phyloP scores from a whole-genome alignment of 2,797 vertebrate genomes.

The Melanotaenia boesemani region DNA sequence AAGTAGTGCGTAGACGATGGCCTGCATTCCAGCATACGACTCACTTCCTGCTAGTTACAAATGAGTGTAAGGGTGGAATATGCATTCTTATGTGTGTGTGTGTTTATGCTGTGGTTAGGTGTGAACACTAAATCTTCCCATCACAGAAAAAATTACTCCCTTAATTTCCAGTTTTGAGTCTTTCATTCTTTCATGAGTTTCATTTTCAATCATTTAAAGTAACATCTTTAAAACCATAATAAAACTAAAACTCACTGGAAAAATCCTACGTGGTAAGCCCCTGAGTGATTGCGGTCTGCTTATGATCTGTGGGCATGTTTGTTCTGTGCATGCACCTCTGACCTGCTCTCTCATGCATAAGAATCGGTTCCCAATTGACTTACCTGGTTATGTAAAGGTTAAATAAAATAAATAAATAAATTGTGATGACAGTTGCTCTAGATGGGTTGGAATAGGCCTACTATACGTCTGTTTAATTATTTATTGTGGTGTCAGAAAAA shows the following conservation, averaged over 20 bases:
- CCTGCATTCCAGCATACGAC: constrained; percentile 74
- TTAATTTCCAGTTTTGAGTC: neutral
- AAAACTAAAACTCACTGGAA: neutral
- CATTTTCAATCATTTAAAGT: neutral
- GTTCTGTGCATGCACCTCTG: too few relatives aligned
- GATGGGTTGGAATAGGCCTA: too few relatives aligned
- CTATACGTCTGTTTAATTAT: neutral
- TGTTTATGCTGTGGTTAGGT: constrained; percentile 27
- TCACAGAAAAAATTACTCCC: constrained; percentile 10
- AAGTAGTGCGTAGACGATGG: constrained; percentile 61
- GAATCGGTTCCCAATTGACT: too few relatives aligned
- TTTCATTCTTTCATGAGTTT: too few relatives aligned
- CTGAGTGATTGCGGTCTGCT: too few relatives aligned
- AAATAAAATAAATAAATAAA: neutral
- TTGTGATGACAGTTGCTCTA: neutral
- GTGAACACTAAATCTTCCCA: constrained; percentile 19
- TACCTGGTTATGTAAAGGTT: too few relatives aligned
- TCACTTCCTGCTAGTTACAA: constrained; percentile 78
- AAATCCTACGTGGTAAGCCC: too few relatives aligned
- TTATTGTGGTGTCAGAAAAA: too few relatives aligned
- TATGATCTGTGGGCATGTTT: neutral
- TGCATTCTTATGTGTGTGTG: constrained; percentile 6
- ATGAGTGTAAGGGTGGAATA: constrained; percentile 47
- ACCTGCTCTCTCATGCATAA: neutral
- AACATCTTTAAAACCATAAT: neutral